Evolutionary conservation across 1,140 invertebrate genomes (phyloP).

Genomic region (Drosophila santomea): DNA sequence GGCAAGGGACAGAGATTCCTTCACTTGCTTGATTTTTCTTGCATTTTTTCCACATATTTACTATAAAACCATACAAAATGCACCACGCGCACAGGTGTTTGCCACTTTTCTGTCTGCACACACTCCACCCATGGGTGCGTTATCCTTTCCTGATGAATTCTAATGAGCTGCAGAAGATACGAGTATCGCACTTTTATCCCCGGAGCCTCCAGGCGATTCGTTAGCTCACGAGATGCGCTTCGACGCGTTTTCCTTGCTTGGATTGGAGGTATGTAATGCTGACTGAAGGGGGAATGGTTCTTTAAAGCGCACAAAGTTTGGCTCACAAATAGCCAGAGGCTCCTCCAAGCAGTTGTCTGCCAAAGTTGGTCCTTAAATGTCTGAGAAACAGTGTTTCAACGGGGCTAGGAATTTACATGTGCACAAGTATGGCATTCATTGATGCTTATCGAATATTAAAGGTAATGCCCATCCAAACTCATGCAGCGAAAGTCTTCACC

Average conservation of each 20-base stretch:
- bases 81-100: constrained; percentile 50
- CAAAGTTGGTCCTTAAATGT: constrained; percentile 37
- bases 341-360: constrained; percentile 45
- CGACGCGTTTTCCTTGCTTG: constrained; percentile 44
- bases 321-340: constrained; percentile 67
- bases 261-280: constrained; percentile 23
- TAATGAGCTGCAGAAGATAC: constrained; percentile 59
- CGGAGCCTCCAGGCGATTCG: constrained; percentile 55
- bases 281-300: not conserved
- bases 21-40: constrained; percentile 43
- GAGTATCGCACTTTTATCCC: constrained; percentile 1
- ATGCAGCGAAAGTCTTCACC: constrained; percentile 1
- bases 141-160: constrained; percentile 54
- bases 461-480: constrained; percentile 24
- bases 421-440: constrained; percentile 6
- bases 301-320: constrained; percentile 41
- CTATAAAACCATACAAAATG: not conserved
- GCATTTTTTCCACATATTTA: constrained; percentile 1
- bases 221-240: constrained; percentile 58
- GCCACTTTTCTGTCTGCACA: constrained; percentile 38
- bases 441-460: constrained; percentile 53
- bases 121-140: not conserved
- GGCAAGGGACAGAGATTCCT: too few species aligned
- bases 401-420: constrained; percentile 31
- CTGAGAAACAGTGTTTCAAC: not conserved